These are phyloP conservation scores for Apamea sordens DNA, from an alignment of 2,888 invertebrate species.

Conservation along the genomic window DNA sequence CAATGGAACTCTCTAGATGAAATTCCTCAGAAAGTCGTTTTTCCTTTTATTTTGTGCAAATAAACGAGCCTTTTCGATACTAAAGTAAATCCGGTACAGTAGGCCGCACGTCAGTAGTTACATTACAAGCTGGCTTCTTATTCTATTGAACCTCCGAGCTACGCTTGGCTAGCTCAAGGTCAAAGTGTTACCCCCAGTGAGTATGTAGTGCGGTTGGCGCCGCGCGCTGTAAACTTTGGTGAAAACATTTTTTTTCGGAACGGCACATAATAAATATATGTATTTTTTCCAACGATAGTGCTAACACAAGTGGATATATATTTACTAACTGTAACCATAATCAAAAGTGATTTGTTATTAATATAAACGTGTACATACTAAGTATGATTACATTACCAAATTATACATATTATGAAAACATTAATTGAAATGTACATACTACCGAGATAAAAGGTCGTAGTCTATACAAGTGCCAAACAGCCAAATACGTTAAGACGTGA, in stretches of 20 bases:
- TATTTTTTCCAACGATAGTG: neutral
- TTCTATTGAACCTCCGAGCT: neutral
- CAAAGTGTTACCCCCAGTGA: neutral
- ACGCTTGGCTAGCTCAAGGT: neutral
- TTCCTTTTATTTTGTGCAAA: no score
- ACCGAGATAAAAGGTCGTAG: neutral
- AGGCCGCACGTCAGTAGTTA: neutral
- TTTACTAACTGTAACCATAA: neutral
- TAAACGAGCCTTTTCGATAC: neutral
- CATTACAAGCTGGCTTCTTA: neutral
- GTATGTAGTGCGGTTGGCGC: neutral
- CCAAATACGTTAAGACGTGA: neutral
- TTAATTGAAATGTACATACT: neutral
- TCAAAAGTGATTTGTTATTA: no score
- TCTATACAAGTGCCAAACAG: neutral
- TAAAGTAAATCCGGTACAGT: neutral
- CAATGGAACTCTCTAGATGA: neutral
- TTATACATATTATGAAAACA: neutral
- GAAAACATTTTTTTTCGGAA: neutral
- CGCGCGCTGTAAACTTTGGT: neutral
- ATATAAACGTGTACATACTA: neutral
- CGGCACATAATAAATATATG: neutral
- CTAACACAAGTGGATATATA: neutral
- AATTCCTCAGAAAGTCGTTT: no score
- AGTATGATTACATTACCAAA: neutral